Evolutionary conservation across 2,113 vertebrate genomes (phyloP).

Genomic region (Coturnix japonica): DNA sequence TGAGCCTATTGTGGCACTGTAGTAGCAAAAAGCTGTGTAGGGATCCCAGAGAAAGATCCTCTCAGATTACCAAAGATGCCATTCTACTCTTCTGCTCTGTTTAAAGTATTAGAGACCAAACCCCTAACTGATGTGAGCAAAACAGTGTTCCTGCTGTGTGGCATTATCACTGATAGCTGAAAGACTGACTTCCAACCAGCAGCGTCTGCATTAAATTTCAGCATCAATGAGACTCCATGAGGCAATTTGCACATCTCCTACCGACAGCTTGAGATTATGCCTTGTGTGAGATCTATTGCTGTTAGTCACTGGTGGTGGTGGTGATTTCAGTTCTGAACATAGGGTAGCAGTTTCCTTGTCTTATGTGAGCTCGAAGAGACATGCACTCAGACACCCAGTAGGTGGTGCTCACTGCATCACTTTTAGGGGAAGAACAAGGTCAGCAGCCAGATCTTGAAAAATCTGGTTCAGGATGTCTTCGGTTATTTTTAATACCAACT

Average conservation of each 20-base stretch:
- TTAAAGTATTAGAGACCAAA: neutral
- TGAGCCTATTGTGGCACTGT: neutral
- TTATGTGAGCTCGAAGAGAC: neutral
- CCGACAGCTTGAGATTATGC: accelerated
- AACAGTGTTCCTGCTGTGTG: neutral
- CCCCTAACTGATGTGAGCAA: neutral
- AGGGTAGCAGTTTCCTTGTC: neutral
- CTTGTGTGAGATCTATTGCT: accelerated
- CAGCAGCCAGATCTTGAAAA: neutral
- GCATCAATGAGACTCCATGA: neutral
- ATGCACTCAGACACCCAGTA: slow-evolving; percentile 18
- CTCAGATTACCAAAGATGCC: neutral
- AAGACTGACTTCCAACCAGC: neutral
- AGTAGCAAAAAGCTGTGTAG: neutral
- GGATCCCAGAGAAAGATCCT: neutral
- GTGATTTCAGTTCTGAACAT: neutral
- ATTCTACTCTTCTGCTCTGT: neutral
- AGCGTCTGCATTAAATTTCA: accelerated
- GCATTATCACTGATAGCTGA: neutral
- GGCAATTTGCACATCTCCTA: neutral
- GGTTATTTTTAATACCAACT: slow-evolving; percentile 5
- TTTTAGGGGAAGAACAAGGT: neutral
- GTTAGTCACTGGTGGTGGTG: neutral
- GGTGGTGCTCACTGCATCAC: slow-evolving; percentile 52
- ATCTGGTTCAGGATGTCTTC: neutral